Conservation (phyloP, 2,797 vertebrate species). For the Galaxias olidus region DNA sequence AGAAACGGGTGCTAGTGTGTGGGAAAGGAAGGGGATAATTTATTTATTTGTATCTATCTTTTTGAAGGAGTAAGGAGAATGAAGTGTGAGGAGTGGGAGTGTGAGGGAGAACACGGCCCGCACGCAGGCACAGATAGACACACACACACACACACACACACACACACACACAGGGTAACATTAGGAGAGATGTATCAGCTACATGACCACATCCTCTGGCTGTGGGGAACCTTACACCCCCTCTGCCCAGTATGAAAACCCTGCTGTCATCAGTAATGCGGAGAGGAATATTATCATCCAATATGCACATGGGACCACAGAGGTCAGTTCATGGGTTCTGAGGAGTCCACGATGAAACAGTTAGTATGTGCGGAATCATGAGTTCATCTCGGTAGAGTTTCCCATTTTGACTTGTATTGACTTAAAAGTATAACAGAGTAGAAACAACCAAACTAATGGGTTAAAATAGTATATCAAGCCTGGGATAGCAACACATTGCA, state of each 20-base stretch:
- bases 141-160: not conserved
- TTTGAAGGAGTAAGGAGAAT: not conserved
- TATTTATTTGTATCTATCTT: too few species aligned
- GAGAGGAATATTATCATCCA: constrained; percentile 64
- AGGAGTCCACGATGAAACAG: not conserved
- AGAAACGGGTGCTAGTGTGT: too few species aligned
- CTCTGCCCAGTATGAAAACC: constrained; percentile 49
- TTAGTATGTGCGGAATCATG: too few species aligned
- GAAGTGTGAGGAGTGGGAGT: not conserved
- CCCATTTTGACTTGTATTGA: too few species aligned
- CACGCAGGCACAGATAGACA: not conserved
- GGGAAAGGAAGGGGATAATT: too few species aligned
- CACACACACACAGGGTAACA: constrained; percentile 40
- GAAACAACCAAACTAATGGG: too few species aligned
- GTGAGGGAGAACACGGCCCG: too few species aligned
- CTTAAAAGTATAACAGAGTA: too few species aligned
- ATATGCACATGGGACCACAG: constrained; percentile 58
- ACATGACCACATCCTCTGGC: constrained; percentile 61
- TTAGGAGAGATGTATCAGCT: constrained; percentile 52
- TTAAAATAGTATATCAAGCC: too few species aligned
- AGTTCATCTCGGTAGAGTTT: too few species aligned
- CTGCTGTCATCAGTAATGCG: constrained; percentile 64
- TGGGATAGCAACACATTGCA: too few species aligned
- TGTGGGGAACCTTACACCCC: constrained; percentile 52
- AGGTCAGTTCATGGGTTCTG: constrained; percentile 45